Evolutionary conservation across 1,140 invertebrate species (phyloP), one percentile per base, ranked within the genome.

Genomic region (Lanistes nyassanus): DNA sequence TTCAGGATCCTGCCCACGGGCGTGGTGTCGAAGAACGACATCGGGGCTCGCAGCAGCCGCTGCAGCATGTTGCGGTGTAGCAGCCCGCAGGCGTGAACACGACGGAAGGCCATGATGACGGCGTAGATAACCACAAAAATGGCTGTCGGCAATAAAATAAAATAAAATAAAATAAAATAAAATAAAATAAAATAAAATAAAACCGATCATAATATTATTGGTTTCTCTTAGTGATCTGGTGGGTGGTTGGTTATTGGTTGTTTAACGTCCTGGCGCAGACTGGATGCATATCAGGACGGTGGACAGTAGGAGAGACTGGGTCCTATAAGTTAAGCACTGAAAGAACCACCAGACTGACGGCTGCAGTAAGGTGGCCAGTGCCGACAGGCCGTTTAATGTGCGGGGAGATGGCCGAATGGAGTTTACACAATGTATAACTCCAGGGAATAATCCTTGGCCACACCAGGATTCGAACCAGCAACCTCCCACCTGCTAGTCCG

Each of bases 1-100:
- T 93, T 93, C 80, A 93, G 87, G 83, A 93, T 91, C 81, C 92
- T 87, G 62, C 92, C 92, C 37, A 90, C 87, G 16, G 92, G 92
- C 39, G 93, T 94, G 11, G 91, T 88, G 83, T 94, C 93, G 82
- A 92, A 93, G 87, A 92, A 93, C 82, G 88, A 89, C 88, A 92
- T 88, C 31, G 91, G 91, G 70, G 89, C 89, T 19, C 82, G 79
- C 2, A 89, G 75, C 23, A 88, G 74, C 84, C 93, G 93, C 71
- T 88, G 83, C 85, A 98, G 91, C 89, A 98, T 92, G 4, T 42
- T 31, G 26, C 64, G 55, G 75, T 76, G 75, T 7, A 76, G 39
- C 47, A 64, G 5, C 9, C 60, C 37, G 74, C 92, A 85, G 79
- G 91, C 87, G 88, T 91, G 70, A 0, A 93, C 75, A 5, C 62